These are phyloP conservation scores for Graphium colonna DNA, from an alignment of 2,888 invertebrate genomes.

Conservation along the genomic window DNA sequence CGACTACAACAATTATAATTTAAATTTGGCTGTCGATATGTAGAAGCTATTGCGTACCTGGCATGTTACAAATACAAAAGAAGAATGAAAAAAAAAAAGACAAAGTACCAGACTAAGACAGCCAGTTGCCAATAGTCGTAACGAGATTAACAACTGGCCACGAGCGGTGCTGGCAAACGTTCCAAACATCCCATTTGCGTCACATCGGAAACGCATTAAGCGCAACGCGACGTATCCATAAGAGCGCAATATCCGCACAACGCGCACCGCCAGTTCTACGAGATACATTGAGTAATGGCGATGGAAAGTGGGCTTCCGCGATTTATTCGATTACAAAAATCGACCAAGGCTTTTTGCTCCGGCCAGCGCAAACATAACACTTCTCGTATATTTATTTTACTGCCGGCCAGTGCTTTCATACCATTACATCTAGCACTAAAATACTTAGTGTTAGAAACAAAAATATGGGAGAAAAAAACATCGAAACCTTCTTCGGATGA, in stretches of 20 bases:
- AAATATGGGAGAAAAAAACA: no score
- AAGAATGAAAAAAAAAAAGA: neutral
- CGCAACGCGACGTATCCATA: conserved; percentile 56
- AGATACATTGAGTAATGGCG: conserved; percentile 11
- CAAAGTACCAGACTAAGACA: neutral
- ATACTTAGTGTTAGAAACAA: no score
- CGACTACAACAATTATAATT: neutral
- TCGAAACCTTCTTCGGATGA: no score
- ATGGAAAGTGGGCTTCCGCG: neutral
- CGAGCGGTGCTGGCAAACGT: conserved; percentile 21
- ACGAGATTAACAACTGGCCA: neutral
- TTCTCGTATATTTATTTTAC: neutral
- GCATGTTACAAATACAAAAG: neutral
- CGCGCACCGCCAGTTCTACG: conserved; percentile 28
- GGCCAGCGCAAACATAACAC: neutral
- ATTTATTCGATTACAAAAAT: neutral
- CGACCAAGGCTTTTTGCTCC: neutral
- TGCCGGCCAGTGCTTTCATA: conserved; percentile 34
- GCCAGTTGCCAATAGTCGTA: neutral
- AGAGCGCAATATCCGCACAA: conserved; percentile 70
- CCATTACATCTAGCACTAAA: conserved; percentile 27
- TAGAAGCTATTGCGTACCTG: neutral
- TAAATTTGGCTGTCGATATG: neutral
- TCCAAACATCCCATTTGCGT: conserved; percentile 69
- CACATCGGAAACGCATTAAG: conserved; percentile 76